Base-by-base conservation (phyloP, 2,797 vertebrate genomes). In the Gymnoscopelus microlampas region DNA sequence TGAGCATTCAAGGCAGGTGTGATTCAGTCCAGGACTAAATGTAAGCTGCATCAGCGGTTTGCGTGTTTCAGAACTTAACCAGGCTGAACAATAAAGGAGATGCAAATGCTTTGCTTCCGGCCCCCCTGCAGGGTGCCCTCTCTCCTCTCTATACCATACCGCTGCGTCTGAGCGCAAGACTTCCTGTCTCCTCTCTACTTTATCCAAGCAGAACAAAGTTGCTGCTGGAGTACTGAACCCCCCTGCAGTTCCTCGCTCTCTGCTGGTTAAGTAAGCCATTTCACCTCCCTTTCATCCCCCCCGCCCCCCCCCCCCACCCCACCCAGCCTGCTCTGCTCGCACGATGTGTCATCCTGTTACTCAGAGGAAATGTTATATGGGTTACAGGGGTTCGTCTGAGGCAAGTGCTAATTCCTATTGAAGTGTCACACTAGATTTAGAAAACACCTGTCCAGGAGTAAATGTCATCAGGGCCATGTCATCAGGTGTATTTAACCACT, bases 241-340 rank as follows among this genome's bases (percentile, higher is more conserved):
- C 79, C 89, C 90, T 60, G 85, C 81, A 88, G 90, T 77, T 89
- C 68, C 75, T n/a, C 39, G 58, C 82, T 89, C 80, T 88, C 85
- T 85, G 83, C 77, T 81, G 85, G 85, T 91, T 92, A 92, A 93
- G 91, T 87, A 89, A 87, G 89, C 86, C 85, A 85, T 90, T 91
- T 91, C 88, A 88, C 87, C 83, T 80, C 71, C 80, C 82, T 91
- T 87, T 87, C 82, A 90, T 89, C 84, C 80, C 50, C 54, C 70
- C 39, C 39, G n/a, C 39, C 39, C 8, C 39, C 8, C 0, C 39
- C 8, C 39, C 8, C 39, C 39, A 44, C 39, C 39, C 39, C 39
- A 44, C 39, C 39, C 39, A 44, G 39, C 39, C 39, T 44, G 39
- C 83, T 86, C 73, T 8, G 68, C 74, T 84, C 74, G 76, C 82